Base-by-base conservation (phyloP, 2,797 vertebrate species). In the Australoheros facetus region DNA sequence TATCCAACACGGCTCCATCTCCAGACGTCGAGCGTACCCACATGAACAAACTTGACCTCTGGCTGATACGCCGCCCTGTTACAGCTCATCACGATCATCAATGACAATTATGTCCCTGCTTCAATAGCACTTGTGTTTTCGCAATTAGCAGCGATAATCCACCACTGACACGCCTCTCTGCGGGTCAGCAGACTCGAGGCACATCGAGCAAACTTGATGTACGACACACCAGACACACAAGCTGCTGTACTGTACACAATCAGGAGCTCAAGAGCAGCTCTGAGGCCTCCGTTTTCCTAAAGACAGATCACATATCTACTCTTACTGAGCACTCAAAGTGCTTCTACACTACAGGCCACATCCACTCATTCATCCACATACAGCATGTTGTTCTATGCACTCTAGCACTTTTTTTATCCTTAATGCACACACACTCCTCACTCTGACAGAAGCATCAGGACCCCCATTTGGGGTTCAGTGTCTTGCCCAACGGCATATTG, bases 51-150 rank as follows among this genome's bases (percentile, higher is more conserved):
- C 73, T 10, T 77, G 76, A 85, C 56, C 85, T 81, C 56, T 78
- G 62, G 80, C 62, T 73, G 79, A 45, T 58, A 57, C 9, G 14
- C 74, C 23, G 59, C 87, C 64, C 82, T 1, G 21, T 80, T 57
- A 70, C 75, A 81, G 83, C 48, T 23, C 84, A 75, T 85, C 75
- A 74, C 3, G 28, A 78, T 83, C 81, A 78, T 81, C 82, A 48
- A 2, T 62, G 83, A 77, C 76, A 77, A 73, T 88, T 73, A 79
- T 10, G 59, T 66, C 76, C 77, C 37, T 26, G 85, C 83, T 91
- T 69, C 80, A 90, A 77, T 78, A 84, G 69, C 55, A 75, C 81
- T 57, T 75, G 80, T 79, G 90, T 91, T 85, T 86, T 28, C 73
- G 75, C 26, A 76, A 87, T 86, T 73, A 86, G 64, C 42, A 1